Evolutionary conservation across 1,140 invertebrate species (phyloP).

Genomic region (Piezodorus guildinii): DNA sequence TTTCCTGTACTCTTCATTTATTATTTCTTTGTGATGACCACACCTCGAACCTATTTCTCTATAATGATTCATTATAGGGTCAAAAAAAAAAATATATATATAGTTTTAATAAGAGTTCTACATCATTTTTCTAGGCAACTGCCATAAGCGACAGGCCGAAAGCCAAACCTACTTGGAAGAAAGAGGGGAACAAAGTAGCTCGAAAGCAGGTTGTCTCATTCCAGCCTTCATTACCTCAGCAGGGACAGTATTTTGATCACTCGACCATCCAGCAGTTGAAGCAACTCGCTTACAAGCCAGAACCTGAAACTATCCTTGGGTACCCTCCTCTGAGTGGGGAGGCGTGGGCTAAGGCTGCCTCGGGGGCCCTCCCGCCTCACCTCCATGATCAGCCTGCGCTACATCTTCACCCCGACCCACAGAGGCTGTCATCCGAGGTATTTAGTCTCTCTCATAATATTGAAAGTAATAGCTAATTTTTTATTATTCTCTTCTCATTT

Average conservation of each 20-base stretch:
- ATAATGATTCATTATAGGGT: too few species aligned
- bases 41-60: too few species aligned
- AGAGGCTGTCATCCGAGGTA: not conserved
- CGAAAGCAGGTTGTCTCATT: slow-evolving; percentile 32
- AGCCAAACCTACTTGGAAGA: slow-evolving; percentile 64
- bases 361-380: not conserved
- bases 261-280: slow-evolving; percentile 19
- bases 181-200: slow-evolving; percentile 49
- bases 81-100: not conserved
- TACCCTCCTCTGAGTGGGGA: not conserved
- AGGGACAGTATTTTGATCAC: slow-evolving; percentile 22
- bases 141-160: slow-evolving; percentile 69
- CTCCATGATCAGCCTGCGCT: not conserved
- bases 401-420: not conserved
- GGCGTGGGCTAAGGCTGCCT: not conserved
- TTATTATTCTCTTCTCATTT: not conserved
- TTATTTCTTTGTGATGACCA: too few species aligned
- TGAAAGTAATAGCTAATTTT: not conserved
- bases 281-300: slow-evolving; percentile 26
- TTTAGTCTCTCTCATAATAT: too few species aligned
- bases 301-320: slow-evolving; percentile 10
- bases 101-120: not conserved
- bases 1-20: too few species aligned
- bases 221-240: slow-evolving; percentile 10
- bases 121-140: slow-evolving; percentile 45